Base-by-base conservation (phyloP, 2,113 vertebrate species). In the Trochalopteron elliotii region DNA sequence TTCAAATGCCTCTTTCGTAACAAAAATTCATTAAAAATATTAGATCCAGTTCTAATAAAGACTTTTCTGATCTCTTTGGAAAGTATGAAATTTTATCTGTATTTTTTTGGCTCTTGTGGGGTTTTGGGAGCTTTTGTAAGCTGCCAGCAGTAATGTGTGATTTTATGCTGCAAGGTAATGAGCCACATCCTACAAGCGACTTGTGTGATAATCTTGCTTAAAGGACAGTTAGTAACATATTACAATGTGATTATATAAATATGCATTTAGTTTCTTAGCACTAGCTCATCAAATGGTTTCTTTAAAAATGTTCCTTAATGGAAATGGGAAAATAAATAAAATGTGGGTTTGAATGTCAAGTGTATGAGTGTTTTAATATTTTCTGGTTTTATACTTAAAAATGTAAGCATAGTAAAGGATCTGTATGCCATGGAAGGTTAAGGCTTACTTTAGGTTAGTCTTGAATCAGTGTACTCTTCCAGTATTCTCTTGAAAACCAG, bases 41-140 rank as follows among this genome's bases (percentile, higher is more conserved):
- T 52, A 39, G 45, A 35, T 81, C 7, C 50, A 37, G 18, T 74
- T 37, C 33, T 7, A 5, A 35, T 55, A 53, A 75, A 75, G 25
- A 53, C 7, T 60, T 87, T 56, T 28, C 12, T 55, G 17, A n/a
- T 47, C 52, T 69, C 27, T 35, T 50, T 59, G 52, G 50, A 28
- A 47, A 64, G n/a, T 72, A 19, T 47, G 8, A 68, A 44, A 47
- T 42, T 12, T 37, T 5, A 59, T 63, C 1, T 70, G 3, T 80
- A 0, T n/a, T 18, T 65, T 65, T 63, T 42, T 45, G 7, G 7
- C 39, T 87, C 0, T 17, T 11, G 0, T 47, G 30, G 19, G 5
- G 2, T 35, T 87, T 81, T 59, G 23, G 17, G 40, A 12, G 10
- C 31, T 64, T 63, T 82, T 78, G 57, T 49, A 40, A 82, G 42